A percentile compares a stretch with the other conserved stretches of the same genome.
phyloP scores from a whole-genome alignment of 1,140 invertebrate species.

The Drosophila tani region DNA sequence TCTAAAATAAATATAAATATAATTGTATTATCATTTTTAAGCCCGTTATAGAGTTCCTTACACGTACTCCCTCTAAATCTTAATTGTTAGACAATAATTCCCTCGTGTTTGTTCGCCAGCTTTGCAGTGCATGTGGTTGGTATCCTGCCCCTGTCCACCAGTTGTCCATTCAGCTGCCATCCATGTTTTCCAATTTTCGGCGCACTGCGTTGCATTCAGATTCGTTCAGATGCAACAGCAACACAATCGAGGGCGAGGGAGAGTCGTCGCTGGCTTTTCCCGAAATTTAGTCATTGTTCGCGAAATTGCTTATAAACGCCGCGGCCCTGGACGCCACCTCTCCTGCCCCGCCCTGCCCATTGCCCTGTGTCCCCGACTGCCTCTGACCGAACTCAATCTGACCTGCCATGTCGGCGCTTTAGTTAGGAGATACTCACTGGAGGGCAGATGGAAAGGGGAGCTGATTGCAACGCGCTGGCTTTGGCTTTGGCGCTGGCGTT shows the following conservation, averaged over 20 bases:
- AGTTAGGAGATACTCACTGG: slow-evolving; percentile 23
- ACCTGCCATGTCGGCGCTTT: slow-evolving; percentile 61
- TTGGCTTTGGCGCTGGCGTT: slow-evolving; percentile 42
- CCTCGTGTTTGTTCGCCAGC: too few relatives aligned
- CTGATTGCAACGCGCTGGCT: slow-evolving; percentile 47
- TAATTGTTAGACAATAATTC: neutral
- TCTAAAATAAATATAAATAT: too few relatives aligned
- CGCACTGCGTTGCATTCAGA: slow-evolving; percentile 68
- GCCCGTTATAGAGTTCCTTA: neutral
- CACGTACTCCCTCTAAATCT: neutral
- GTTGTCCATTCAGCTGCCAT: slow-evolving; percentile 67
- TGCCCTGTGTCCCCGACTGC: neutral
- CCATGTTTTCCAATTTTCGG: slow-evolving; percentile 79
- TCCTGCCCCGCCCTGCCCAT: too few relatives aligned
- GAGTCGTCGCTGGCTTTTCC: slow-evolving; percentile 34
- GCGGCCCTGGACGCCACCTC: slow-evolving; percentile 10
- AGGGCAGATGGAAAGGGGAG: slow-evolving; percentile 5
- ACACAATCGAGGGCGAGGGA: slow-evolving; percentile 13
- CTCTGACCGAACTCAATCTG: slow-evolving; percentile 58
- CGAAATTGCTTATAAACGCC: slow-evolving; percentile 78
- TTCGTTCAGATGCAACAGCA: slow-evolving; percentile 49
- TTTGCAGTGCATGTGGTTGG: slow-evolving; percentile 3
- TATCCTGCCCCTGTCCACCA: slow-evolving; percentile 1
- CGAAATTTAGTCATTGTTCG: slow-evolving; percentile 80
- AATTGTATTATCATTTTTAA: neutral